Evolutionary conservation across 2,888 invertebrate species (phyloP), one percentile per base, ranked within the genome.

Genomic region (Sclerodermus sp.): DNA sequence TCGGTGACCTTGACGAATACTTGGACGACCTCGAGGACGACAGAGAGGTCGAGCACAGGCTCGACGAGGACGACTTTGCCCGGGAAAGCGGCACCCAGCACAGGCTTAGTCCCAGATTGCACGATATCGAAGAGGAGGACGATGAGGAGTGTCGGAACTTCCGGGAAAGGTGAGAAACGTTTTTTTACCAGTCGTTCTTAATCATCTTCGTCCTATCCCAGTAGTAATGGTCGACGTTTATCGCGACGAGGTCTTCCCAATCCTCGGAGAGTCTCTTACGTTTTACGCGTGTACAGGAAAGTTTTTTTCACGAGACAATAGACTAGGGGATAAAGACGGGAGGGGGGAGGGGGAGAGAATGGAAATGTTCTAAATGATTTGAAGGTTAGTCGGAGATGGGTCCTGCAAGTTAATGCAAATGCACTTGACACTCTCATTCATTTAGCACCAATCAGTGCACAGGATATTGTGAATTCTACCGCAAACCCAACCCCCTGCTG

Each of bases 71-170:
- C 43, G 68, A 71, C n/a, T 60, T 38, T 38, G 48, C 59, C 4
- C 51, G 55, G 18, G 72, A 73, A 34, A 78, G 78, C 80, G 83
- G 64, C 80, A 85, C 69, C 78, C 85, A 73, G 81, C 85, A 68
- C 77, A 82, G 77, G 80, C 86, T 73, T 85, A 88, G 80, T 85
- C 88, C 89, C 45, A 87, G 89, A 52, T 81, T 91, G 60, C 91
- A 90, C 64, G 91, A 91, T 68, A 91, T 91, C 60, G 88, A 89
- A 74, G 91, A 91, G 75, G 91, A 91, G 77, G 90, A 90, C 79
- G 88, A 88, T 74, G 84, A 85, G 50, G 84, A 84, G 53, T 63
- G 74, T 55, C 73, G 71, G 18, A 67, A 70, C 53, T 70, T 78
- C 65, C 70, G 79, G 78, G 75, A 73, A 55, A 72, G 76, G 77